Evolutionary conservation across 2,797 vertebrate genomes (phyloP).

Genomic region (Tarsius wallacei): DNA sequence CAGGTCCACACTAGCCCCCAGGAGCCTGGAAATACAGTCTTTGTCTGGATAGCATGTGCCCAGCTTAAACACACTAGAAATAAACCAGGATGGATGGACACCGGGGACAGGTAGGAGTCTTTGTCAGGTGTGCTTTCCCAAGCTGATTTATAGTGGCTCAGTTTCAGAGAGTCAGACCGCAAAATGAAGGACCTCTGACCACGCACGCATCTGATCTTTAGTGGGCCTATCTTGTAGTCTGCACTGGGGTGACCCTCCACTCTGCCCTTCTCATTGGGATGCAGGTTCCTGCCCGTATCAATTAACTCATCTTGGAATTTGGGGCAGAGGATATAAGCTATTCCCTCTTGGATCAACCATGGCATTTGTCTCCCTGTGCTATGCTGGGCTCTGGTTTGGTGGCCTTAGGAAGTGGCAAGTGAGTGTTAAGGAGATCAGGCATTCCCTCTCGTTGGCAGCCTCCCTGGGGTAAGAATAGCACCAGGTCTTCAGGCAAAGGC

Average conservation of each 20-base stretch:
- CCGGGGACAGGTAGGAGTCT: neutral
- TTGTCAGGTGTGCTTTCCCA: neutral
- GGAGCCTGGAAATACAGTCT: neutral
- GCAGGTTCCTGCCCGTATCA: neutral
- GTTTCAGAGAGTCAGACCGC: neutral
- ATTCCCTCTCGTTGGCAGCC: neutral
- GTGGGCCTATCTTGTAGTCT: neutral
- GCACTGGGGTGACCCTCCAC: rapidly evolving
- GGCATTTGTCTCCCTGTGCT: neutral
- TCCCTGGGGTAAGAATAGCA: neutral
- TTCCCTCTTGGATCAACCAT: neutral
- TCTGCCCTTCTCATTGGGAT: neutral
- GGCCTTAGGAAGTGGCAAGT: neutral
- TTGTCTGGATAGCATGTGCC: neutral
- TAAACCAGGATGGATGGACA: neutral
- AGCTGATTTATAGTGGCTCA: neutral
- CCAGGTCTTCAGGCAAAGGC: neutral
- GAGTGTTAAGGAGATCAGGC: neutral
- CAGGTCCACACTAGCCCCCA: neutral
- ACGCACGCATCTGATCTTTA: rapidly evolving
- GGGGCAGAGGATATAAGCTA: neutral
- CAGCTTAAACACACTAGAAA: neutral
- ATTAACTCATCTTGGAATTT: neutral
- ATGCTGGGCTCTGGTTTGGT: neutral
- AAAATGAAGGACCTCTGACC: neutral